Evolutionary conservation across 2,113 vertebrate genomes (phyloP), one percentile per base, ranked within the genome.

Genomic region (Nothoprocta perdicaria): DNA sequence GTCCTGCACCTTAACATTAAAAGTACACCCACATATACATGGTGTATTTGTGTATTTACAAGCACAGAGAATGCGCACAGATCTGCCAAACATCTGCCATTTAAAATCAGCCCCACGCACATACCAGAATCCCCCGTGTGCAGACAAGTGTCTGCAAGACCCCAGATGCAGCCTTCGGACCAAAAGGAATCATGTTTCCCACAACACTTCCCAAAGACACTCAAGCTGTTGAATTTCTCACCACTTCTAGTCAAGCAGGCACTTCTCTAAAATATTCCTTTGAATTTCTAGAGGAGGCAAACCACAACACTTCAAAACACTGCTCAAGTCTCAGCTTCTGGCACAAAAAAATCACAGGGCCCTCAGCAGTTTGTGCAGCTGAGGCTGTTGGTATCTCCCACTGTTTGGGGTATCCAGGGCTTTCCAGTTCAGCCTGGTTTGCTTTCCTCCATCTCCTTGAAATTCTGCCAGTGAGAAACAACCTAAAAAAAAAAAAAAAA

Each of bases 401-500:
- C 9, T n/a, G 45, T 41, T 67, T 74, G 86, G 68, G 69, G 77
- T 79, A 77, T 40, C 46, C 18, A 23, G 15, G 57, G 12, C 72
- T 82, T 92, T 76, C 50, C 16, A 23, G 74, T 89, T 84, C 84
- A 79, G 45, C 38, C 10, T 55, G 60, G 80, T 89, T 77, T 79
- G 23, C 48, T 58, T 62, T 73, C 41, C 77, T 73, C 53, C n/a
- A 60, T 57, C 60, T 67, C 81, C 76, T 89, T 85, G 50, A 80
- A 86, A 71, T 74, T 81, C 78, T 82, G 45, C 45, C 68, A 65
- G 58, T 2, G 5, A 89, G 68, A 89, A 90, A 77, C 84, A 63
- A 38, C 35, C 35, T 8, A 38, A 38, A 38, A 38, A 38, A 38
- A 38, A 38, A 92, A 94, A 96, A 22, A 89, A 94, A 96, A 94